These are phyloP conservation scores for Agrochola litura DNA, from an alignment of 2,888 invertebrate genomes.

Conservation along the genomic window DNA sequence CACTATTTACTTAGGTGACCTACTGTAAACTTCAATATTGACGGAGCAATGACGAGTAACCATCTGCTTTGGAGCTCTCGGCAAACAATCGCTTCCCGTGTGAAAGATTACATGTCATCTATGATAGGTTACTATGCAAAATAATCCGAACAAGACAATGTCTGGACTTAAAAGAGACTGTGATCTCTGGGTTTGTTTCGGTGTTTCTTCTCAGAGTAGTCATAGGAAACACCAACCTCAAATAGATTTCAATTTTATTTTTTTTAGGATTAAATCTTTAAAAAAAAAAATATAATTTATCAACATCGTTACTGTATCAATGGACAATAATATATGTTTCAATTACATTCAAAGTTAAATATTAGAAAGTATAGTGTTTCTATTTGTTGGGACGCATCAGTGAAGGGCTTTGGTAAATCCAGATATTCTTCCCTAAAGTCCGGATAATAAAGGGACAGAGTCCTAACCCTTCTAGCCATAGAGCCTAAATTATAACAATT, in stretches of 20 bases:
- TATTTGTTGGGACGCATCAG: neutral
- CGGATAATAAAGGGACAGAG: neutral
- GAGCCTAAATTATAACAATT: neutral
- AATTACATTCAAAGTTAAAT: neutral
- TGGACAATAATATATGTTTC: conserved; percentile 10
- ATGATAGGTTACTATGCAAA: conserved; percentile 39
- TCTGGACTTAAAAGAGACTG: neutral
- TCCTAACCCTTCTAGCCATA: neutral
- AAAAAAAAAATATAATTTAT: neutral
- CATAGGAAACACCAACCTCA: neutral
- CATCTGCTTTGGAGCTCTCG: conserved; percentile 71
- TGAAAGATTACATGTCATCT: conserved; percentile 68
- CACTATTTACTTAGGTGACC: conserved; percentile 66
- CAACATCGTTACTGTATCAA: conserved; percentile 7
- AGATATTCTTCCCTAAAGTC: neutral
- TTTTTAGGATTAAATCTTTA: too few relatives aligned
- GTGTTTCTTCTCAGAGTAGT: too few relatives aligned
- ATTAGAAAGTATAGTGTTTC: neutral
- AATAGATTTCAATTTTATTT: too few relatives aligned
- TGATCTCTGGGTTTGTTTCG: too few relatives aligned
- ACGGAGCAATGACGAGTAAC: conserved; percentile 70
- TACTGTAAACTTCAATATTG: conserved; percentile 77
- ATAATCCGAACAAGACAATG: neutral
- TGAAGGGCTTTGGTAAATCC: neutral
- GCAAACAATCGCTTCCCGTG: conserved; percentile 82